Conservation (phyloP, 92 coral and sea anemone species). For the Phenganax marumi region DNA sequence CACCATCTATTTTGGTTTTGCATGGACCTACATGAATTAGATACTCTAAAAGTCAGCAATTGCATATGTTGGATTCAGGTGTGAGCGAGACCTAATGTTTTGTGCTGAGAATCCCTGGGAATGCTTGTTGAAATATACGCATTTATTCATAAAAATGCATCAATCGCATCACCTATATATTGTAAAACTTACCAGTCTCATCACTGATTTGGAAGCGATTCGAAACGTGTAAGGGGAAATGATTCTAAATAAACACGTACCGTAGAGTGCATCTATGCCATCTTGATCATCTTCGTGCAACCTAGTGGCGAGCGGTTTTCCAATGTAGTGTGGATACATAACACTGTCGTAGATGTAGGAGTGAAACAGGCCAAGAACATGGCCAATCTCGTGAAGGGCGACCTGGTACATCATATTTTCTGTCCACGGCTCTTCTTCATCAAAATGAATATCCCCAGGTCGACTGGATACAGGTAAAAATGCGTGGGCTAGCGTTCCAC, state of each 20-base stretch:
- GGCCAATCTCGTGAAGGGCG: conserved; percentile 85
- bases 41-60: not conserved
- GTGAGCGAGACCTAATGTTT: no score
- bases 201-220: no score
- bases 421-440: conserved; percentile 71
- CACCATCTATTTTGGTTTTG: conserved; percentile 3
- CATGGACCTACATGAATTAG: not conserved
- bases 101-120: no score
- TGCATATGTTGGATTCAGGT: no score
- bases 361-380: conserved; percentile 68
- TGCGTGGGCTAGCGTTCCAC: conserved; percentile 68
- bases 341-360: conserved; percentile 52
- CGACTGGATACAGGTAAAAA: conserved; percentile 41
- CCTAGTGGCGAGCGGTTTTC: not conserved
- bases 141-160: no score
- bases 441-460: conserved; percentile 82
- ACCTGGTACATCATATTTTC: conserved; percentile 49
- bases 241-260: conserved; percentile 47
- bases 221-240: no score
- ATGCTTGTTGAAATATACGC: no score
- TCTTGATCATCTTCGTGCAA: conserved; percentile 65
- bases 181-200: not conserved
- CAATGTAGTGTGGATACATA: conserved; percentile 54
- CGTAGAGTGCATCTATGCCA: conserved; percentile 54
- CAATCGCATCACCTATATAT: no score